Base-by-base conservation (phyloP, 1,140 invertebrate species). In the Apocrypta bakeri region DNA sequence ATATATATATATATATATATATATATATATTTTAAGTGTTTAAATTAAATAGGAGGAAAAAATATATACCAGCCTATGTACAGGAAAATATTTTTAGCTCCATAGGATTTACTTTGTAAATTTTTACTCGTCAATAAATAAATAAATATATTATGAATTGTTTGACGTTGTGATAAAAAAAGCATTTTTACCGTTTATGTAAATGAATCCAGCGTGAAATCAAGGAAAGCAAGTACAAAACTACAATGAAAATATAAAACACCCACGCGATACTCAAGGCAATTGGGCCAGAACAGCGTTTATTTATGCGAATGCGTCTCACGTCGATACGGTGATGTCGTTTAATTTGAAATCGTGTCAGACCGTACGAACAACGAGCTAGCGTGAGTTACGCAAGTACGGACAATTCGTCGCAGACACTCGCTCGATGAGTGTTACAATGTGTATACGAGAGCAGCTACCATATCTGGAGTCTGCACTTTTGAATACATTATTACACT, bases 301-400 rank as follows among this genome's bases (percentile, higher is more conserved):
- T 81, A 77, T 82, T 81, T 75, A 81, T 68, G 42, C 66, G 74
- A 72, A 82, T 77, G 69, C 81, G 48, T 69, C 81, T 82, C 81
- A 82, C 81, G 74, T 82, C 74, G 64, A 77, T 69, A 63, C 66
- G 73, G n/a, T 74, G 17, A 84, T 83, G 83, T 86, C 81, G 84
- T 79, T 85, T 84, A 87, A 88, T 88, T 88, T 85, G 85, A 83
- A 86, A 87, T 74, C 86, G 87, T 84, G 85, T 88, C 84, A 83
- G 79, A 85, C 17, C 48, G 48, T 56, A 56, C 17, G 48, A 1
- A 84, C 86, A 77, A 84, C 84, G 86, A 79, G 85, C 78, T 86
- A 77, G 82, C 79, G 83, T 85, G 64, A 63, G 77, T 73, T 85
- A 82, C 75, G 75, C 79, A 80, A 78, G 79, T 68, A 37, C 72